These are phyloP conservation scores for Myocastor coypus DNA, from an alignment of 2,113 vertebrate species.

Conservation along the genomic window DNA sequence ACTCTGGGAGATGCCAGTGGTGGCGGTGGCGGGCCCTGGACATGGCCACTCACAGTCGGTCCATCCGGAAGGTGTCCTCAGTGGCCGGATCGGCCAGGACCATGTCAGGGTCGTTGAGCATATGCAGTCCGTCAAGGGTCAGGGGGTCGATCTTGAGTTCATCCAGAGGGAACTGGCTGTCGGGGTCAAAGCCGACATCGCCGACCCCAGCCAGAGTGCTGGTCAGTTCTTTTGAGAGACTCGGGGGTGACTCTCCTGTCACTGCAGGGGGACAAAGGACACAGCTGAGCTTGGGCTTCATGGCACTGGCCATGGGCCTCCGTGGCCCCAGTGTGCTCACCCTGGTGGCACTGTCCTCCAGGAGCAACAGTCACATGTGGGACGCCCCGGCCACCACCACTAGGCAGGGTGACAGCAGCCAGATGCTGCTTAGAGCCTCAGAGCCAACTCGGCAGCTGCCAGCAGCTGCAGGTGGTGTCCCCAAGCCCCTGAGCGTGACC, in stretches of 20 bases:
- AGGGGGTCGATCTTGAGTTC: slow-evolving; percentile 99
- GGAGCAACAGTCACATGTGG: not conserved
- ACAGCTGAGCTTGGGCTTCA: not conserved
- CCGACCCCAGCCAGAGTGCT: slow-evolving; percentile 94
- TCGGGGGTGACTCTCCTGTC: slow-evolving; percentile 98
- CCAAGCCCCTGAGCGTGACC: fast-evolving
- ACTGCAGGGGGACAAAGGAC: slow-evolving; percentile 86
- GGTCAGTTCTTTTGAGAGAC: slow-evolving; percentile 98
- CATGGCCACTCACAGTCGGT: slow-evolving; percentile 91
- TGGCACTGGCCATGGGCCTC: fast-evolving
- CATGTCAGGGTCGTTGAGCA: slow-evolving; percentile 99
- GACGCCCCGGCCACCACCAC: not conserved
- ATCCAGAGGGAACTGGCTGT: slow-evolving; percentile 98
- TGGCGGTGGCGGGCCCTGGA: not conserved
- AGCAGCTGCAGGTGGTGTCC: not conserved
- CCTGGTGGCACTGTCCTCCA: fast-evolving
- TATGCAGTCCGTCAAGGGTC: slow-evolving; percentile 98
- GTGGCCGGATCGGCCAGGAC: slow-evolving; percentile 97
- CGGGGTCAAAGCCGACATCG: slow-evolving; percentile 96
- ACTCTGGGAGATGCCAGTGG: slow-evolving; percentile 45
- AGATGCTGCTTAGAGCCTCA: no score
- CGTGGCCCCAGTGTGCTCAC: not conserved
- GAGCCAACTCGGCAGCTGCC: not conserved
- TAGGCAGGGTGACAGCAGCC: not conserved
- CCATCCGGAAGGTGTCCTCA: slow-evolving; percentile 99